Conservation (phyloP, 2,113 vertebrate species). For the Tautogolabrus adspersus region DNA sequence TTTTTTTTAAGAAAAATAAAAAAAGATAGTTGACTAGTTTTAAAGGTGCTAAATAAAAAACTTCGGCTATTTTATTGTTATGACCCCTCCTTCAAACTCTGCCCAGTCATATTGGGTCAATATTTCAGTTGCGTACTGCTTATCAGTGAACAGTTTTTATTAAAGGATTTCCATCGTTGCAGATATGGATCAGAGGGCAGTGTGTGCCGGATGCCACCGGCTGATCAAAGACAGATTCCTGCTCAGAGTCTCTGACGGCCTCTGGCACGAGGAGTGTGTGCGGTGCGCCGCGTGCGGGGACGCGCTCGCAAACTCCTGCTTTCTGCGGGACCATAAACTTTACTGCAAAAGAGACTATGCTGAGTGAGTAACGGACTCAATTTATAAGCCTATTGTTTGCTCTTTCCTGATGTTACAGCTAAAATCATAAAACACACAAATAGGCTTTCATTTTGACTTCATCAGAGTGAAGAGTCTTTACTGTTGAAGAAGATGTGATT, state of each 20-base stretch:
- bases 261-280: conserved; percentile 97
- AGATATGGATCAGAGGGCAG: conserved; percentile 84
- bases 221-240: conserved; percentile 93
- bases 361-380: conserved; percentile 85
- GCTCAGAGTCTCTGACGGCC: conserved; percentile 91
- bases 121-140: conserved; percentile 2
- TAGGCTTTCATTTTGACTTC: not conserved
- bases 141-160: conserved; percentile 6
- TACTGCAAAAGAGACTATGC: conserved; percentile 96
- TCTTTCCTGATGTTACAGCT: no score
- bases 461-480: not conserved
- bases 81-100: not conserved
- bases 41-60: no score
- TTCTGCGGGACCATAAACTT: conserved; percentile 92
- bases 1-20: no score
- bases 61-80: not conserved
- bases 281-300: conserved; percentile 91
- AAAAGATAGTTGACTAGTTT: no score
- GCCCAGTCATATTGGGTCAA: not conserved
- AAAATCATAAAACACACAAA: not conserved
- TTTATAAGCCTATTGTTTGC: not conserved
- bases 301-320: conserved; percentile 92
- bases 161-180: conserved; percentile 30
- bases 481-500: no score
- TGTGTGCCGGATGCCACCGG: conserved; percentile 92